Percentiles rank a stretch among this genome's conserved stretches.
Evolutionary conservation across 2,797 vertebrate genomes (phyloP).

Genomic region (Gymnodraco acuticeps): DNA sequence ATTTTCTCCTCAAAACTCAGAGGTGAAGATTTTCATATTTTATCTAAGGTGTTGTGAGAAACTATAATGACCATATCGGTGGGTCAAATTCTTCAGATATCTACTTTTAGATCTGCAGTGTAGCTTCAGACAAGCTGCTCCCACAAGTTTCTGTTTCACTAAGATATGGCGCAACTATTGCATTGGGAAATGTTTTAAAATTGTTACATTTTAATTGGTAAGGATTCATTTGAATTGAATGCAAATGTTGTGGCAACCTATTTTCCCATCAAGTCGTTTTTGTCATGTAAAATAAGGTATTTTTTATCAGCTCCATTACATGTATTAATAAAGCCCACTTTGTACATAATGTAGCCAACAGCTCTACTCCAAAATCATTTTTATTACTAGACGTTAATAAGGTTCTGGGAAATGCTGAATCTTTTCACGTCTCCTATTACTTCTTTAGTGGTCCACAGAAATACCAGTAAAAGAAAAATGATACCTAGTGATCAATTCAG

Average conservation of each 20-base stretch:
- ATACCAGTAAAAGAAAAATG: background rate
- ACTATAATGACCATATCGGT: background rate
- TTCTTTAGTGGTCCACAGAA: background rate
- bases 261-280: background rate
- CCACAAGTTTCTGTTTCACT: slow-evolving; percentile 1
- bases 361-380: background rate
- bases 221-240: no score
- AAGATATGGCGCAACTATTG: slow-evolving; percentile 6
- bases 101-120: background rate
- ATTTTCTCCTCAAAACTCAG: background rate
- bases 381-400: background rate
- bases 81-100: background rate
- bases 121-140: slow-evolving; percentile 1
- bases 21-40: background rate
- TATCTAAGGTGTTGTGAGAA: background rate
- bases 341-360: background rate
- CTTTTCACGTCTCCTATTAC: background rate
- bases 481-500: background rate
- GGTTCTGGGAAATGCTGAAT: slow-evolving; percentile 10
- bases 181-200: background rate
- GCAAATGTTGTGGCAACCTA: background rate
- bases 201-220: background rate
- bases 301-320: background rate
- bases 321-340: slow-evolving; percentile 4
- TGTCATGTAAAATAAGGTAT: background rate